Conservation (phyloP, 2,113 vertebrate species). For the Columbina picui region DNA sequence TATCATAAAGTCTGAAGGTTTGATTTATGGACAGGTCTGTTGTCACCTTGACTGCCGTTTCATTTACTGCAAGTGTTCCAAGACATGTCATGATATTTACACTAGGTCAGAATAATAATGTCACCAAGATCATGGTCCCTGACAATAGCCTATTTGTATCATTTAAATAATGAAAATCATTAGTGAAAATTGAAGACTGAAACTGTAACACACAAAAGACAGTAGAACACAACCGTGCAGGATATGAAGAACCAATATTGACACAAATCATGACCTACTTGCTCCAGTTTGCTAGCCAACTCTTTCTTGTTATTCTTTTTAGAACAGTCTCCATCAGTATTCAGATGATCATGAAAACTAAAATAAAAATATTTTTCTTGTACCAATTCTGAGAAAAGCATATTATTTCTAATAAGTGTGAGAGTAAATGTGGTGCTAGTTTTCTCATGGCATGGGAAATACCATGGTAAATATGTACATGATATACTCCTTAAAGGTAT, state of each 20-base stretch:
- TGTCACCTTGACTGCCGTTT: conserved; percentile 75
- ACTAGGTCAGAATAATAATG: conserved; percentile 84
- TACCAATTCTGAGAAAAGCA: neutral
- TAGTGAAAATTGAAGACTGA: conserved; percentile 76
- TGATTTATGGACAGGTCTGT: conserved; percentile 81
- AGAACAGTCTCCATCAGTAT: neutral
- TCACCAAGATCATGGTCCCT: conserved; percentile 54
- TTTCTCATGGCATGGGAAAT: neutral
- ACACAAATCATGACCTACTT: neutral
- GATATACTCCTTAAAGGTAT: neutral
- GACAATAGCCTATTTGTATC: conserved; percentile 83
- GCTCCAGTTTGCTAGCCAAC: neutral
- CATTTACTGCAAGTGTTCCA: conserved; percentile 65
- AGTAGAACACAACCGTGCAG: neutral
- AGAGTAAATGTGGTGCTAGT: neutral
- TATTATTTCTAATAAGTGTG: neutral
- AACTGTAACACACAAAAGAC: neutral
- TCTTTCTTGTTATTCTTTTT: neutral
- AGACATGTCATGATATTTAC: conserved; percentile 83
- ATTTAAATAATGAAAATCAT: conserved; percentile 85
- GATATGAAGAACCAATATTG: neutral
- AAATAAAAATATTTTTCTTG: neutral
- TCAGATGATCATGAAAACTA: neutral
- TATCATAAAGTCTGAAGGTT: conserved; percentile 67
- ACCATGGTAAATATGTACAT: neutral